Percentiles rank a stretch among this genome's conserved stretches.
Evolutionary conservation across 2,888 invertebrate species (phyloP).

Genomic region (Nomada ruficornis): DNA sequence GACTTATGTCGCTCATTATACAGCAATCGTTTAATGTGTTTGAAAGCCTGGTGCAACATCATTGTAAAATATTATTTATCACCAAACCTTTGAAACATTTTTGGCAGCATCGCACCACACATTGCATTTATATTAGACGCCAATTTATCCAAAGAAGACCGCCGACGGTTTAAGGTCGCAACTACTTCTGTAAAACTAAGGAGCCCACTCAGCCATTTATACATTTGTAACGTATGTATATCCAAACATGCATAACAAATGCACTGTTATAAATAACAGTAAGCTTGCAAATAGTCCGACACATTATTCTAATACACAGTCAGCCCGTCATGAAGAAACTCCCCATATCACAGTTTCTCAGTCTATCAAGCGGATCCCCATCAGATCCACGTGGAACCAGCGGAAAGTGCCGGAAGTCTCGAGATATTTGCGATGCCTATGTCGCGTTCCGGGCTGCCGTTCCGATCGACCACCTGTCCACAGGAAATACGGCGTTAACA

Average conservation of each 20-base stretch:
- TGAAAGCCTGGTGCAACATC: neutral
- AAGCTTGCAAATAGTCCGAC: too few relatives aligned
- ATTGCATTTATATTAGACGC: neutral
- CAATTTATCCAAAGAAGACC: neutral
- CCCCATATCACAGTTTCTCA: neutral
- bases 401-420: constrained; percentile 38
- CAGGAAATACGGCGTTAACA: constrained; percentile 81
- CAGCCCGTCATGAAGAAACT: too few relatives aligned
- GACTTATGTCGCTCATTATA: neutral
- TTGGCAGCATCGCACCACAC: neutral
- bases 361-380: neutral
- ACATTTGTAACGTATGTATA: too few relatives aligned
- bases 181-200: neutral
- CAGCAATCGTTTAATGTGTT: neutral
- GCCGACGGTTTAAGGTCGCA: neutral
- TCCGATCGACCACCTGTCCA: constrained; percentile 81
- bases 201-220: too few relatives aligned
- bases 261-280: too few relatives aligned
- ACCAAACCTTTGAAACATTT: neutral
- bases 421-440: constrained; percentile 37
- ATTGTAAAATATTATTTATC: constrained; percentile 1
- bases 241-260: too few relatives aligned
- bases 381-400: neutral
- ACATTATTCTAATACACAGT: too few relatives aligned
- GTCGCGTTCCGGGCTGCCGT: constrained; percentile 42